Evolutionary conservation across 2,113 vertebrate genomes (phyloP).

Genomic region (Chloroceryle aenea): DNA sequence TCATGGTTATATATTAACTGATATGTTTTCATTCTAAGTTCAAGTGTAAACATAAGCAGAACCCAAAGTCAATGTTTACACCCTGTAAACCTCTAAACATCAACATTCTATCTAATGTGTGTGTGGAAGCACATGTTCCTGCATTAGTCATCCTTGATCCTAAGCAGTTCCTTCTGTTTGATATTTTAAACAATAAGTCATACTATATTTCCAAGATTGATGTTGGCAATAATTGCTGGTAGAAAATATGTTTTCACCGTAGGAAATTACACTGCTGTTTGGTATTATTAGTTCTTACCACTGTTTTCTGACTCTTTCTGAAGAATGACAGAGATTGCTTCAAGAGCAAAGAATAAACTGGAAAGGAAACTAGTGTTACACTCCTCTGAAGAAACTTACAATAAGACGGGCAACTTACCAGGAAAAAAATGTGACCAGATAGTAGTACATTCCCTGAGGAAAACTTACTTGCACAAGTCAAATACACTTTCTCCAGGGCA

Average conservation of each 20-base stretch:
- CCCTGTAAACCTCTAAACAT: conserved; percentile 46
- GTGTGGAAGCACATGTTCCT: conserved; percentile 57
- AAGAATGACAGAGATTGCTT: conserved; percentile 62
- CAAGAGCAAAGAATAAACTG: conserved; percentile 32
- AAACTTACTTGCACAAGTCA: background rate
- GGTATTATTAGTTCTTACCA: conserved; percentile 75
- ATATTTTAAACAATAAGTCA: conserved; percentile 69
- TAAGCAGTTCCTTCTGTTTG: conserved; percentile 74
- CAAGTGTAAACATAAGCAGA: conserved; percentile 29
- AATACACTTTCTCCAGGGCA: background rate
- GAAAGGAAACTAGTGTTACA: conserved; percentile 39
- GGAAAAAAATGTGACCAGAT: background rate
- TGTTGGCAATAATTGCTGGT: conserved; percentile 61
- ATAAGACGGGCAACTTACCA: background rate
- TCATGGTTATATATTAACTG: background rate
- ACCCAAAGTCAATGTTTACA: conserved; percentile 57
- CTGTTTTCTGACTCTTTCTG: conserved; percentile 57
- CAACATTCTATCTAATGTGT: conserved; percentile 55
- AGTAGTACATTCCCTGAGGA: background rate
- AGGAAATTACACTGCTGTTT: conserved; percentile 75
- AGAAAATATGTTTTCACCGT: conserved; percentile 73
- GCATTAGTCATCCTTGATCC: conserved; percentile 60
- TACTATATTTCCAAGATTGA: conserved; percentile 70
- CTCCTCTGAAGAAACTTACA: conserved; percentile 7
- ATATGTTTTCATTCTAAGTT: conserved; percentile 1